These are phyloP conservation scores for Carapus acus DNA, from an alignment of 2,797 vertebrate genomes.

Conservation along the genomic window DNA sequence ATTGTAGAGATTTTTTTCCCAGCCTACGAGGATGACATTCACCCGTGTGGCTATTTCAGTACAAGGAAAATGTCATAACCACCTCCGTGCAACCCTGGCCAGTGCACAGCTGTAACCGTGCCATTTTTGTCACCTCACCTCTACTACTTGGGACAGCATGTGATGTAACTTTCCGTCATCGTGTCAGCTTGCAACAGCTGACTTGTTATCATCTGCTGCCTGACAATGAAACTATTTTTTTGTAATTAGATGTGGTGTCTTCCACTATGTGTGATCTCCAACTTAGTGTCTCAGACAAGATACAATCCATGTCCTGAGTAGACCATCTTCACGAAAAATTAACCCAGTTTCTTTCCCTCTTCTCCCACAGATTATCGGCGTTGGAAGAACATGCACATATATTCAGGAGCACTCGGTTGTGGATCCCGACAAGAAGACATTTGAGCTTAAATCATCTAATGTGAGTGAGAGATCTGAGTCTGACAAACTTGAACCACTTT, in stretches of 20 bases:
- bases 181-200: background rate
- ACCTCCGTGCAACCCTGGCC: slow-evolving; percentile 2
- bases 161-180: slow-evolving; percentile 60
- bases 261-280: background rate
- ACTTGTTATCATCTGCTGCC: background rate
- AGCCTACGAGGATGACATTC: slow-evolving; percentile 29
- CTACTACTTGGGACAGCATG: slow-evolving; percentile 34
- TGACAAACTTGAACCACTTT: no score
- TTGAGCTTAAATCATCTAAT: slow-evolving; percentile 91
- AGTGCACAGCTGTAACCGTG: slow-evolving; percentile 38
- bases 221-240: background rate
- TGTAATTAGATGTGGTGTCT: background rate
- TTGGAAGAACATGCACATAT: slow-evolving; percentile 83
- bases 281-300: no score
- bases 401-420: slow-evolving; percentile 92
- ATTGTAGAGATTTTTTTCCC: slow-evolving; percentile 10
- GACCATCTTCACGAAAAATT: background rate
- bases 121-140: slow-evolving; percentile 49
- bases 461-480: slow-evolving; percentile 53
- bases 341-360: slow-evolving; percentile 14
- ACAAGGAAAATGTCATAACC: slow-evolving; percentile 13
- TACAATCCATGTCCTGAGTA: no score
- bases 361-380: slow-evolving; percentile 82
- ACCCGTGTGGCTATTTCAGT: slow-evolving; percentile 52
- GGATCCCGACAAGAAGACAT: slow-evolving; percentile 81